Evolutionary conservation across 2,888 invertebrate species (phyloP), one percentile per base, ranked within the genome.

Genomic region (Lithosia quadra): DNA sequence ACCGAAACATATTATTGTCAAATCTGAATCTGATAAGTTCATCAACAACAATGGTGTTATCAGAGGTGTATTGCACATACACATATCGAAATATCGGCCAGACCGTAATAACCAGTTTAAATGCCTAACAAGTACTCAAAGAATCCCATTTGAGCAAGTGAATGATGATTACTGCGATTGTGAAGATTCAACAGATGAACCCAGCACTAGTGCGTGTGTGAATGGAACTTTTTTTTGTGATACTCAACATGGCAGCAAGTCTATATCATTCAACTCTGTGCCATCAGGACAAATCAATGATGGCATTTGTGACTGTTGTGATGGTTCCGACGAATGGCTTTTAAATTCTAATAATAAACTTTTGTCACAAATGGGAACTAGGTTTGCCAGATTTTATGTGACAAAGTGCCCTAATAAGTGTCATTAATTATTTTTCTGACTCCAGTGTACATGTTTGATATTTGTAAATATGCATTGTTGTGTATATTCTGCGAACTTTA

Each of bases 251-350:
- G 83, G 82, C 24, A 88, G 83, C 39, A 91, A 88, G 70, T 75
- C 85, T 2, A 80, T 93, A 87, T 92, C 80, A 92, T 95, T 82
- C 65, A 88, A 90, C 57, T 79, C 77, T 75, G 89, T 95, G 78
- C 96, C 97, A 13, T 98, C 99, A 1, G 97, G 97, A 75, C 96
- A 97, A 86, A 97, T 99, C 0, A 99, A 99, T 91, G 99, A 99
- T 95, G 98, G 98, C 10, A 97, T 99, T 77, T 99, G 99, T 95
- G 98, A 98, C 90, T 98, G 98, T 85, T 98, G 98, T 90, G 98
- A 98, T 92, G 98, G 98, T n/a, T 97, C 98, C 60, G 98, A 98
- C 90, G 98, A 98, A 90, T 98, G 97, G 96, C 75, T 90, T 10
- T 80, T 83, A 67, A 60, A 81, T 55, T 24, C 57, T 10, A 80